Percentiles rank a stretch among this genome's conserved stretches.
phyloP scores from a whole-genome alignment of 2,797 vertebrate species.

The Myoxocephalus aenaeus region DNA sequence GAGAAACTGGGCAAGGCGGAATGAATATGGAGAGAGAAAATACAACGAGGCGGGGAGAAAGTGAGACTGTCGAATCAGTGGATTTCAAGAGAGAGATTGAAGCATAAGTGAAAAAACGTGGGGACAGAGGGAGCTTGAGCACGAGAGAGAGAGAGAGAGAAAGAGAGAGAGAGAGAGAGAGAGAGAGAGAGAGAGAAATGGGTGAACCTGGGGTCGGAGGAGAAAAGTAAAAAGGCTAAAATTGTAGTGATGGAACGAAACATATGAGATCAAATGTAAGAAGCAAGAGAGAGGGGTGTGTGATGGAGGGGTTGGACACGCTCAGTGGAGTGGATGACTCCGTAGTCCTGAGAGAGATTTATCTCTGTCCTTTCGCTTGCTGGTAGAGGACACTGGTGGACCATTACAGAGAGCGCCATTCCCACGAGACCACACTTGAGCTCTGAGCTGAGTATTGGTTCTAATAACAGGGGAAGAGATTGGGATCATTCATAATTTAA shows the following conservation, averaged over 20 bases:
- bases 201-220: not conserved
- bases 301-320: conserved; percentile 15
- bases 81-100: not conserved
- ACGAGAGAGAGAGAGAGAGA: too few species aligned
- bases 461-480: conserved; percentile 1
- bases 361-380: conserved; percentile 50
- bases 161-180: not conserved
- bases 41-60: not conserved
- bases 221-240: conserved; percentile 9
- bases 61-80: not conserved
- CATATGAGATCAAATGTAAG: not conserved
- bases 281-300: conserved; percentile 4
- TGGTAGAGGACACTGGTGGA: conserved; percentile 57
- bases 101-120: not conserved
- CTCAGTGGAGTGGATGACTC: conserved; percentile 43
- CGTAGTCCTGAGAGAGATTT: conserved; percentile 57
- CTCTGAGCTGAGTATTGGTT: not conserved
- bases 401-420: conserved; percentile 14
- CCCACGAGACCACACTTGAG: not conserved
- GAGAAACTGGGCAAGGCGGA: not conserved
- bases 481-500: not conserved
- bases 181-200: not conserved
- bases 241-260: conserved; percentile 10
- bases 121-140: not conserved
- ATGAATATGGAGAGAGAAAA: conserved; percentile 15